phyloP scores from a whole-genome alignment of 2,888 invertebrate species.

The Polymixis lichenea region DNA sequence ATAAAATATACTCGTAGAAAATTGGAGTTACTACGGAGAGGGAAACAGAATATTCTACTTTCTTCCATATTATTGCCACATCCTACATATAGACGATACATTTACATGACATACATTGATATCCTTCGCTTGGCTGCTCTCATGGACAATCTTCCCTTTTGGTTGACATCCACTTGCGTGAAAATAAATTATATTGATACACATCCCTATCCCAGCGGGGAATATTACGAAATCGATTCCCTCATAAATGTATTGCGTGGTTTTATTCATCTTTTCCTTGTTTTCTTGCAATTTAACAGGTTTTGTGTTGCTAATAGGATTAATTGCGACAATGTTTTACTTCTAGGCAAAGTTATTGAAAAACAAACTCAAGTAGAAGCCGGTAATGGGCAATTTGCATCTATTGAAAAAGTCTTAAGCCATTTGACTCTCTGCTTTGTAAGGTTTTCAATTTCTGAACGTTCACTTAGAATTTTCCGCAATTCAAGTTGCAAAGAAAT shows the following conservation, averaged over 20 bases:
- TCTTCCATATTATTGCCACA: not conserved
- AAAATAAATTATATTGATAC: slow-evolving; percentile 54
- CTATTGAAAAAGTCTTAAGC: not conserved
- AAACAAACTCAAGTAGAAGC: not conserved
- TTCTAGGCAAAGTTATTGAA: not conserved
- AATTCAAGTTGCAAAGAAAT: slow-evolving; percentile 19
- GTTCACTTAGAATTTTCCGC: slow-evolving; percentile 2
- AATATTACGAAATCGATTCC: slow-evolving; percentile 52
- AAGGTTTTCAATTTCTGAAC: not conserved
- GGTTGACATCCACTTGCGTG: slow-evolving; percentile 36
- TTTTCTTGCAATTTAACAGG: slow-evolving; percentile 27
- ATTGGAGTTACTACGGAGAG: not conserved
- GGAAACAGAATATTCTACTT: not conserved
- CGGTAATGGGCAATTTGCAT: not conserved
- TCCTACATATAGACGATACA: slow-evolving; percentile 7
- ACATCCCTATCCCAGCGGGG: slow-evolving; percentile 28
- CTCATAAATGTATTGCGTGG: slow-evolving; percentile 37
- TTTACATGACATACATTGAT: slow-evolving; percentile 29
- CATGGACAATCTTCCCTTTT: slow-evolving; percentile 34
- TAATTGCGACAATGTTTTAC: not conserved
- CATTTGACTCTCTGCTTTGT: not conserved
- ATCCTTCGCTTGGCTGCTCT: slow-evolving; percentile 25
- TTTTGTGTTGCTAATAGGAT: slow-evolving; percentile 5
- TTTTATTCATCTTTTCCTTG: slow-evolving; percentile 42
- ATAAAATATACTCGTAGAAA: not conserved